Conservation (phyloP, 1,140 invertebrate genomes). For the Uloborus diversus region DNA sequence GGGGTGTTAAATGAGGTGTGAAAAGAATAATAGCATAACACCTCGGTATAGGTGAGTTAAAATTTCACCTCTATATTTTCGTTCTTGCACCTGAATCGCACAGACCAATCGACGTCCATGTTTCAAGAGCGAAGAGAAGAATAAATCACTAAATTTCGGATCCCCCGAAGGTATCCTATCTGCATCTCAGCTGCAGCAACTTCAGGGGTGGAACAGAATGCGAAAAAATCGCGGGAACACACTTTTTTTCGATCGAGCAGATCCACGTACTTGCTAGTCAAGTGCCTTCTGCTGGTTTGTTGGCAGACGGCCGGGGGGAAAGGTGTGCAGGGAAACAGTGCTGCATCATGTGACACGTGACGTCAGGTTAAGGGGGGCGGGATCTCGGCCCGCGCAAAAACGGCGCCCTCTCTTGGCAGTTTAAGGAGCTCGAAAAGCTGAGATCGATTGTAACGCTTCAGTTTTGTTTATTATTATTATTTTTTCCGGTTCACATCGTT, state of each 20-base stretch:
- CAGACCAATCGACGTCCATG: neutral
- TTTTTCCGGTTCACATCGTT: conserved; percentile 25
- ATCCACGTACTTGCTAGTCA: conserved; percentile 10
- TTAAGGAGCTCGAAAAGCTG: neutral
- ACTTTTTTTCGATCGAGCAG: neutral
- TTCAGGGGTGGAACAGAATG: neutral
- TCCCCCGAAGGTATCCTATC: conserved; percentile 15
- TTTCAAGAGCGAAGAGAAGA: neutral
- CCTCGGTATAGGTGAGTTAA: neutral
- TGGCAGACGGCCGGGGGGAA: neutral
- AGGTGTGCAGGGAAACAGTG: conserved; percentile 10
- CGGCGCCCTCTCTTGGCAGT: conserved; percentile 19
- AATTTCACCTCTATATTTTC: neutral
- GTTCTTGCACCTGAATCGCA: neutral
- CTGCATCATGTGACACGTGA: conserved; percentile 43
- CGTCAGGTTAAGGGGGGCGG: neutral
- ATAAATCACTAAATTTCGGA: neutral
- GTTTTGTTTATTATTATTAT: neutral
- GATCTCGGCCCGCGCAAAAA: neutral
- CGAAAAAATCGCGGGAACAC: neutral
- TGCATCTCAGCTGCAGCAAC: neutral
- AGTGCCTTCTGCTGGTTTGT: conserved; percentile 37
- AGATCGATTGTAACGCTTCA: neutral
- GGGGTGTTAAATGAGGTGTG: neutral
- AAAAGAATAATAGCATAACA: neutral